Base-by-base conservation (phyloP, 2,888 invertebrate genomes). In the Amphiduros pacificus region DNA sequence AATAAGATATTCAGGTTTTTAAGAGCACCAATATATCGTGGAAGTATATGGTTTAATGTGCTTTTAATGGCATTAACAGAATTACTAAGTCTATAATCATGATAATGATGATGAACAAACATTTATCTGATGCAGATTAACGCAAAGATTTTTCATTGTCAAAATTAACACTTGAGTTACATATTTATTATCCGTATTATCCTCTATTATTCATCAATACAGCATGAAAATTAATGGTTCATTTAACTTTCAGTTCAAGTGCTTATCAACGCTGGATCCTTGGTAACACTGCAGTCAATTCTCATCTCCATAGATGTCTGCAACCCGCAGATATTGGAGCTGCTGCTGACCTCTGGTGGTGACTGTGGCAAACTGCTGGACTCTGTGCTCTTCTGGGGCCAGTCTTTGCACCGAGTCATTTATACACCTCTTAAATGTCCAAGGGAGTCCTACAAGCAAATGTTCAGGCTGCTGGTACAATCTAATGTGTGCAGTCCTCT, bases 281-380 rank as follows among this genome's bases (percentile, higher is more conserved):
- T n/a, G 48, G 31, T n/a, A 55, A 32, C 60, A 20, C 61, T 69
- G 2, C 56, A 62, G 44, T 66, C 70, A 0, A 54, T 70, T 17
- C 62, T 63, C 31, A 62, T 65, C 11, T 56, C 70, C 14, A 67
- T 70, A 24, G 70, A 70, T 48, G 66, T 70, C 6, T 65, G 65
- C 32, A 69, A 67, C 55, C 68, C 66, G 11, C 62, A 64, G 48
- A 67, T 70, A 27, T 32, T 67, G 4, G 64, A 69, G 49, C 28
- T 65, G 40, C 50, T 70, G 44, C 53, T 70, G 29, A n/a, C 61
- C 20, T 40, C 56, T 32, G 70, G 70, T 29, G 70, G 65, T 0
- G 50, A 64, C 28, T 70, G 70, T 49, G 66, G 68, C n/a, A 51
- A 49, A 17, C 40, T 59, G 4, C 50, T 67, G 27, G 61, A 67